phyloP scores from a whole-genome alignment of 2,888 invertebrate species.

The Phlogophora meticulosa region DNA sequence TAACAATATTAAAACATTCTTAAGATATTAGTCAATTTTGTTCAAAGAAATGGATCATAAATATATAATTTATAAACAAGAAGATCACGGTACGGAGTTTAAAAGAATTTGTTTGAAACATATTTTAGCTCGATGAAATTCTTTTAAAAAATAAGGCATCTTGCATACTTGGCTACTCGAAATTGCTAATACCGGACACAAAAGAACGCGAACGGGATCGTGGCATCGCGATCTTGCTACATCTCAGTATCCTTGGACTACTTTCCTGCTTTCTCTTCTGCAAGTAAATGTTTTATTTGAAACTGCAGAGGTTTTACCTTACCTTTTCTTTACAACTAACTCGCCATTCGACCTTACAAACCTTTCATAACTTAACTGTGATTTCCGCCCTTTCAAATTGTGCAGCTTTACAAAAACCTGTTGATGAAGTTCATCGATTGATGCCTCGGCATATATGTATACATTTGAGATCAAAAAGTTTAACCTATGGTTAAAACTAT shows the following conservation, averaged over 20 bases:
- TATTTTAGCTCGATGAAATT: conserved; percentile 37
- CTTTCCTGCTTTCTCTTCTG: neutral
- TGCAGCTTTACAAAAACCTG: neutral
- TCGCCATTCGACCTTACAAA: neutral
- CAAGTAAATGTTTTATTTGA: conserved; percentile 23
- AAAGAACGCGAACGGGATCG: neutral
- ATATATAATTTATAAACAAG: conserved; percentile 11
- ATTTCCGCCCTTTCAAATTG: neutral
- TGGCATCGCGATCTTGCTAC: neutral
- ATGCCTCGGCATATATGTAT: no score
- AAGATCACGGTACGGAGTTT: conserved; percentile 6
- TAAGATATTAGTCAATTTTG: conserved; percentile 23
- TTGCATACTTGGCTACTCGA: conserved; percentile 48
- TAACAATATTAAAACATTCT: conserved; percentile 18
- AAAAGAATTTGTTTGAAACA: conserved; percentile 24
- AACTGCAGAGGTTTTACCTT: neutral
- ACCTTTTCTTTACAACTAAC: neutral
- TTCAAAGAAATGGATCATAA: conserved; percentile 16
- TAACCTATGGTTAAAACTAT: neutral
- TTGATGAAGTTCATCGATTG: no score
- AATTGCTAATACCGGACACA: neutral
- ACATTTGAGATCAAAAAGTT: conserved; percentile 16
- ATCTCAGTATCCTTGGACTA: neutral
- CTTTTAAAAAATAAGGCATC: conserved; percentile 27
- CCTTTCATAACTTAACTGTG: neutral